A percentile compares a stretch with the other conserved stretches of the same genome.
These are phyloP conservation scores for Choristoneura rosaceana DNA, from an alignment of 2,888 invertebrate genomes.

Conservation along the genomic window DNA sequence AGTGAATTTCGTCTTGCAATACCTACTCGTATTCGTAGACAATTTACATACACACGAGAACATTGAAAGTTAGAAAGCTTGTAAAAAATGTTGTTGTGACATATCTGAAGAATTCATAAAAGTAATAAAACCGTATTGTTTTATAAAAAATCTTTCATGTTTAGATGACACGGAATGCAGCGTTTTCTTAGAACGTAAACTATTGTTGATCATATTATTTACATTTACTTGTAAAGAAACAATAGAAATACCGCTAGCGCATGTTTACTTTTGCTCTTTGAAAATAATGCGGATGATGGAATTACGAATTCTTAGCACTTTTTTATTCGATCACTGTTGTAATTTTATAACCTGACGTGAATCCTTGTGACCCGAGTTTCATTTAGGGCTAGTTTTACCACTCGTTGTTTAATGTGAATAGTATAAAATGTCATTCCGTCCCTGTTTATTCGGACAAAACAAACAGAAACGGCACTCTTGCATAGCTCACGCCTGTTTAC, in stretches of 20 bases:
- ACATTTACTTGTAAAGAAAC: slow-evolving; percentile 42
- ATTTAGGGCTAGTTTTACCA: not conserved
- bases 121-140: slow-evolving; percentile 23
- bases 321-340: not conserved
- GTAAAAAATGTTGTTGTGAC: not conserved
- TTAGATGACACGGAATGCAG: slow-evolving; percentile 37
- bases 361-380: not conserved
- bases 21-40: too few species aligned
- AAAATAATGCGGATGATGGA: slow-evolving; percentile 43
- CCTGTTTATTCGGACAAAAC: too few species aligned
- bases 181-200: slow-evolving; percentile 42
- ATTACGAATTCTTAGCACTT: slow-evolving; percentile 37
- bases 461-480: too few species aligned
- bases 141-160: slow-evolving; percentile 33
- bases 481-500: too few species aligned
- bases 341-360: not conserved
- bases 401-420: too few species aligned
- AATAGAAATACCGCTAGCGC: slow-evolving; percentile 41
- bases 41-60: too few species aligned
- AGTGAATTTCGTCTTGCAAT: too few species aligned
- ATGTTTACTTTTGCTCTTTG: slow-evolving; percentile 26
- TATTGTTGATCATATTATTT: slow-evolving; percentile 42
- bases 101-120: not conserved
- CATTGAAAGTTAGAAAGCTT: too few species aligned
- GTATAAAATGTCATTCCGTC: too few species aligned